Evolutionary conservation across 2,888 invertebrate genomes (phyloP).

Genomic region (Lysandra bellargus): DNA sequence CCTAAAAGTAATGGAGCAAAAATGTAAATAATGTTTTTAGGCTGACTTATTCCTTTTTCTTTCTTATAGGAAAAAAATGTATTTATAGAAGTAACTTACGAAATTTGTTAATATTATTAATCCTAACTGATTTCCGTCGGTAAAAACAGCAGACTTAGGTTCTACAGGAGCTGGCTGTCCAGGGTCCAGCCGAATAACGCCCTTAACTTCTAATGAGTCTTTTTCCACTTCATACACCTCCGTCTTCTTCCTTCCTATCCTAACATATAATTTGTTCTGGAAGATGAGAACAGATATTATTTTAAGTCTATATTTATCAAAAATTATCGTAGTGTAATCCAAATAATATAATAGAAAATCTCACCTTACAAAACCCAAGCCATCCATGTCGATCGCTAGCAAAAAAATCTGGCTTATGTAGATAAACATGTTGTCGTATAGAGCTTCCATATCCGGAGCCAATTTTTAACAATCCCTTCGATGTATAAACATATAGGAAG

Average conservation of each 20-base stretch:
- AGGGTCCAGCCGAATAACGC: constrained; percentile 60
- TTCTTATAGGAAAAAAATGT: not conserved
- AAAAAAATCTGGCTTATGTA: constrained; percentile 89
- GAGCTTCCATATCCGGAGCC: constrained; percentile 97
- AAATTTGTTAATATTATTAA: constrained; percentile 63
- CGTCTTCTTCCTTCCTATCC: constrained; percentile 78
- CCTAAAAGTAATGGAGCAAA: constrained; percentile 48
- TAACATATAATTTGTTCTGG: constrained; percentile 90
- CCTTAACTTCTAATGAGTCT: constrained; percentile 62
- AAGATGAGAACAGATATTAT: constrained; percentile 33
- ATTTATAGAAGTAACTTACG: constrained; percentile 37
- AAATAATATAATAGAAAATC: not conserved
- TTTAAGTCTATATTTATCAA: not conserved
- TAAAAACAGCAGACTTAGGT: constrained; percentile 66
- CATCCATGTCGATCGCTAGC: constrained; percentile 89
- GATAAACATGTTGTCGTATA: constrained; percentile 93
- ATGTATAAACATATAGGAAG: constrained; percentile 92
- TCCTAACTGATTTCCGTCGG: constrained; percentile 74
- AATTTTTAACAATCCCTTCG: constrained; percentile 92
- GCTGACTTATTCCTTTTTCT: not conserved
- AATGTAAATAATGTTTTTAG: not conserved
- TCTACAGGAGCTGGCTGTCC: constrained; percentile 57
- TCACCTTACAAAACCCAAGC: constrained; percentile 91
- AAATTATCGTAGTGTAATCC: not conserved
- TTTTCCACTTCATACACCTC: constrained; percentile 72